Conservation (phyloP, 2,113 vertebrate species). For the Castor canadensis region DNA sequence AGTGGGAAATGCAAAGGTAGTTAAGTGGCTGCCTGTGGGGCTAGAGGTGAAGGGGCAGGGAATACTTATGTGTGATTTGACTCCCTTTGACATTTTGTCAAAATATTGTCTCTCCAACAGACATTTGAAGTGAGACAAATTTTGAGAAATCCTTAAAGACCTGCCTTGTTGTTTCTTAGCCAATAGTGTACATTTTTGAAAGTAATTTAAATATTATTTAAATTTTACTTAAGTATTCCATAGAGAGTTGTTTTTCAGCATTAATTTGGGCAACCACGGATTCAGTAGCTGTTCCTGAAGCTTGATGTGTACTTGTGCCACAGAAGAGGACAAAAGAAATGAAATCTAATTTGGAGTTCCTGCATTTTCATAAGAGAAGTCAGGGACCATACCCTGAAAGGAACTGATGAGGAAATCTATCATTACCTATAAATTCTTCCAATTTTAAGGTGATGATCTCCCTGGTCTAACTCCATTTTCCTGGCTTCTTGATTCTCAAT, state of each 20-base stretch:
- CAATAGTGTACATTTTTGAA: constrained; percentile 43
- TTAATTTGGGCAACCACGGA: background rate
- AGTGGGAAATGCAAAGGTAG: background rate
- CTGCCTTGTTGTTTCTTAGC: constrained; percentile 37
- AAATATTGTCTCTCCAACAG: constrained; percentile 48
- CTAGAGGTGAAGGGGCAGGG: constrained; percentile 37
- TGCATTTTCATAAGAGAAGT: background rate
- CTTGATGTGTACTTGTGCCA: background rate
- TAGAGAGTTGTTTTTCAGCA: background rate
- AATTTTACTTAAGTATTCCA: constrained; percentile 68
- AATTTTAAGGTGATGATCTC: background rate
- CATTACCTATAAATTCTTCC: background rate
- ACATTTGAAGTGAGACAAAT: constrained; percentile 48
- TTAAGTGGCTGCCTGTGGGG: constrained; percentile 12
- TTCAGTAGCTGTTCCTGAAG: background rate
- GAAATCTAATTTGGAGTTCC: background rate
- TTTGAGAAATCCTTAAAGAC: constrained; percentile 61
- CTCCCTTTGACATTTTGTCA: constrained; percentile 71
- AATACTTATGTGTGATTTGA: constrained; percentile 60
- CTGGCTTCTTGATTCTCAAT: background rate
- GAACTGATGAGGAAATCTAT: background rate
- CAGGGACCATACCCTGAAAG: background rate
- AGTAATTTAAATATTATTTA: constrained; percentile 61
- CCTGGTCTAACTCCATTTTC: background rate
- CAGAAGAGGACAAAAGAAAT: background rate